A percentile compares a stretch with the other conserved stretches of the same genome.
Conservation (phyloP, 2,797 vertebrate genomes). For the Lepus townsendii region DNA sequence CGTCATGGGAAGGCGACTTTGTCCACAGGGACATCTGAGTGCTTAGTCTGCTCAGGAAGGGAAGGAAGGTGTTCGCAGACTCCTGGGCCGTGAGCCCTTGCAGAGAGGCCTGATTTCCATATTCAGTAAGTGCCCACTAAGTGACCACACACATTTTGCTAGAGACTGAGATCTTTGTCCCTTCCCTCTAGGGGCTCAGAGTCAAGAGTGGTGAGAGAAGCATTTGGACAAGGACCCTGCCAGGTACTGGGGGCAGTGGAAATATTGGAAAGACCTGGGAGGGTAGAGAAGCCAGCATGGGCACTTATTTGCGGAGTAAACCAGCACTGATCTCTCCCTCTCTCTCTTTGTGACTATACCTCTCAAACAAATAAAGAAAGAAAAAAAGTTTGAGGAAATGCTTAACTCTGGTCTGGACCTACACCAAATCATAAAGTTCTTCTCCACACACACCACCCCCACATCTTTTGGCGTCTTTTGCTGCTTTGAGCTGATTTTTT, state of each 20-base stretch:
- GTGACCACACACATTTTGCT: background rate
- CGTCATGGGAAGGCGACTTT: background rate
- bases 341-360: no score
- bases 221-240: background rate
- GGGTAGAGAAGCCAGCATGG: rapidly evolving
- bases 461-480: slow-evolving; percentile 51
- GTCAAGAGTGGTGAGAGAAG: background rate
- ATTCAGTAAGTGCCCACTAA: rapidly evolving
- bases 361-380: no score
- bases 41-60: background rate
- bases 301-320: background rate
- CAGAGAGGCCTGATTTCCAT: background rate
- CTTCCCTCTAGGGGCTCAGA: background rate
- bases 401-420: background rate
- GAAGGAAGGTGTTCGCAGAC: background rate
- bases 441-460: background rate
- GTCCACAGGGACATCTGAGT: background rate
- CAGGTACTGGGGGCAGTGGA: background rate
- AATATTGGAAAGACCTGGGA: background rate
- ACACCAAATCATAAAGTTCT: background rate
- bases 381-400: slow-evolving; percentile 32
- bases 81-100: rapidly evolving
- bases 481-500: background rate
- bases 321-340: no score
- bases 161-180: background rate